Evolutionary conservation across 2,113 vertebrate genomes (phyloP), one percentile per base, ranked within the genome.

Genomic region (Patagioenas fasciata): DNA sequence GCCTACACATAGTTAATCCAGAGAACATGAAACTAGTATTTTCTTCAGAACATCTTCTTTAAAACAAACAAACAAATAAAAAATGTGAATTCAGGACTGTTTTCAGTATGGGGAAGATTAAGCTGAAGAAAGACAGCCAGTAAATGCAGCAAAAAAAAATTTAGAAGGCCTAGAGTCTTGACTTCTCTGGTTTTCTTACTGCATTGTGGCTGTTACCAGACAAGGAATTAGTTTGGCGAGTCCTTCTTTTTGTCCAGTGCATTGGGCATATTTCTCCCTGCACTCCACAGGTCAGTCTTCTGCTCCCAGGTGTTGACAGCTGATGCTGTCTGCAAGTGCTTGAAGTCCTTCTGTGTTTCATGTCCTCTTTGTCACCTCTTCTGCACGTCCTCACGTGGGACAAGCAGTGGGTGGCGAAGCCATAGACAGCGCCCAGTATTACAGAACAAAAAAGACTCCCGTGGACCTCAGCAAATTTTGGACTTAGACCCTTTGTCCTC

Each of bases 321-420:
- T 62, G 54, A 51, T 69, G 78, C 69, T 94, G 71, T 69, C 80
- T 6, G 0, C 19, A 29, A 2, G 5, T 62, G 47, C 34, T 84
- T 77, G 31, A 18, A 54, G 53, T 66, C 93, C 54, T 77, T 80
- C 51, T 89, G 10, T 91, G 74, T 66, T 53, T 83, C 42, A 25
- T 24, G 64, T 61, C 50, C 47, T 88, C 75, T 89, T 85, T 71
- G 23, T 78, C 24, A 23, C 56, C 47, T 83, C 26, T 57, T 48
- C 42, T 87, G 62, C n/a, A 10, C 26, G n/a, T 73, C 64, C 38
- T 57, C 2, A 1, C 0, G 0, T 0, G 0, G 23, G 29, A 12
- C 40, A 82, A 36, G 29, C 57, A 56, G 65, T 51, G 21, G 15
- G 15, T 60, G 10, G 17, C 36, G 32, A 91, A 89, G 69, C 65